phyloP scores from a whole-genome alignment of 2,113 vertebrate species.

The Protomyctophum bolini region DNA sequence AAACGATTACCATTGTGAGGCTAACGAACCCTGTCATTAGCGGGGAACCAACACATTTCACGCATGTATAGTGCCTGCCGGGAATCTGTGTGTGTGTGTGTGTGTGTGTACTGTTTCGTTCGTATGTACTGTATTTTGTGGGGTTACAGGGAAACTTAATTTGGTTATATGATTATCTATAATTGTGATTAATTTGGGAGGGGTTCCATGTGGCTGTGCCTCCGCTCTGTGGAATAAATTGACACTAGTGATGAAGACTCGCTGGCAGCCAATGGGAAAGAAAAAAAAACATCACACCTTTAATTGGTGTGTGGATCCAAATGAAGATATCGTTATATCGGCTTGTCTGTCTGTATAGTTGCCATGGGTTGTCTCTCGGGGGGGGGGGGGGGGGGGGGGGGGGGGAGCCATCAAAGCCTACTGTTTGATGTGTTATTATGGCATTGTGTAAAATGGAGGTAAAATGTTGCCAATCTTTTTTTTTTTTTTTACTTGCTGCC shows the following conservation, averaged over 20 bases:
- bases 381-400: too few relatives aligned
- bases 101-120: constrained; percentile 13
- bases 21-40: constrained; percentile 25
- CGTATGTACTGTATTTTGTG: constrained; percentile 18
- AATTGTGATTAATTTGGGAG: constrained; percentile 50
- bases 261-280: constrained; percentile 21
- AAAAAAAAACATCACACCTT: constrained; percentile 37
- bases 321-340: constrained; percentile 27
- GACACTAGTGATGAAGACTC: constrained; percentile 5
- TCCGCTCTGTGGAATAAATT: constrained; percentile 27
- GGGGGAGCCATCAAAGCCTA: too few relatives aligned
- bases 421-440: not conserved
- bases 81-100: constrained; percentile 40
- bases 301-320: constrained; percentile 52
- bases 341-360: constrained; percentile 12
- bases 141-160: constrained; percentile 45
- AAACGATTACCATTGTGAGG: constrained; percentile 18
- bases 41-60: constrained; percentile 38
- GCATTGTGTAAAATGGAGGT: too few relatives aligned
- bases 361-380: constrained; percentile 13
- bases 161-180: constrained; percentile 50
- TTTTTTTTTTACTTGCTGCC: too few relatives aligned
- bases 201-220: constrained; percentile 24
- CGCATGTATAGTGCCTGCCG: constrained; percentile 43
- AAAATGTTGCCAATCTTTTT: not conserved